A percentile compares a stretch with the other conserved stretches of the same genome.
These are phyloP conservation scores for Xestia ashworthii DNA, from an alignment of 2,888 invertebrate genomes.

Conservation along the genomic window DNA sequence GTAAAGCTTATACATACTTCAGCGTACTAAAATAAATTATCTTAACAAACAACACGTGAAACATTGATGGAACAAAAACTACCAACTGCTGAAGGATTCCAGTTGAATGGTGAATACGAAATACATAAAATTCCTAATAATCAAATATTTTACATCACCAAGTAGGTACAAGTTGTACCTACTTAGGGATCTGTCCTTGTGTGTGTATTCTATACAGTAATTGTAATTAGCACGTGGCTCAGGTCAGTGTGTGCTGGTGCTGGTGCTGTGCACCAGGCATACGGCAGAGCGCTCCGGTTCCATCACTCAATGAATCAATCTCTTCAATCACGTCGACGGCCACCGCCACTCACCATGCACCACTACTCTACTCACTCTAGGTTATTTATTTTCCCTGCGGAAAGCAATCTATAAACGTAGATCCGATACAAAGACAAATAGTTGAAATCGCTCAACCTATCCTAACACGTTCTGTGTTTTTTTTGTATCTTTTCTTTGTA, in stretches of 20 bases:
- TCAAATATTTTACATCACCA: too few species aligned
- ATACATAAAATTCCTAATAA: not conserved
- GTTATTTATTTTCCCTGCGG: constrained; percentile 19
- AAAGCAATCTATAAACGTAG: constrained; percentile 33
- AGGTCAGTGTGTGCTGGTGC: too few species aligned
- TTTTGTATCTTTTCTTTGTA: constrained; percentile 3
- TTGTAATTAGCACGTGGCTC: not conserved
- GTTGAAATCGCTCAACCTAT: constrained; percentile 17
- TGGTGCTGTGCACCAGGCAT: not conserved
- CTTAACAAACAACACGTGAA: not conserved
- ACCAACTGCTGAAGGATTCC: not conserved
- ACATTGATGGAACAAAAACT: not conserved
- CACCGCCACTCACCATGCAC: not conserved
- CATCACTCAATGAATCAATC: constrained; percentile 27
- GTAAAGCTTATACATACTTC: too few species aligned
- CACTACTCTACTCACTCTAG: not conserved
- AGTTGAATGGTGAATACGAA: not conserved
- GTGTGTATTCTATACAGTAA: not conserved
- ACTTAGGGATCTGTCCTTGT: too few species aligned
- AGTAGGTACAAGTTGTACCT: too few species aligned
- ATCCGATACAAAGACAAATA: constrained; percentile 35
- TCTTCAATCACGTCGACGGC: constrained; percentile 12
- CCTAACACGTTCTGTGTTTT: constrained; percentile 1
- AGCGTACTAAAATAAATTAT: too few species aligned
- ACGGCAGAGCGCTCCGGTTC: constrained; percentile 7